These are phyloP conservation scores for Scaptomyza pallida DNA, from an alignment of 1,140 invertebrate species.

Conservation along the genomic window DNA sequence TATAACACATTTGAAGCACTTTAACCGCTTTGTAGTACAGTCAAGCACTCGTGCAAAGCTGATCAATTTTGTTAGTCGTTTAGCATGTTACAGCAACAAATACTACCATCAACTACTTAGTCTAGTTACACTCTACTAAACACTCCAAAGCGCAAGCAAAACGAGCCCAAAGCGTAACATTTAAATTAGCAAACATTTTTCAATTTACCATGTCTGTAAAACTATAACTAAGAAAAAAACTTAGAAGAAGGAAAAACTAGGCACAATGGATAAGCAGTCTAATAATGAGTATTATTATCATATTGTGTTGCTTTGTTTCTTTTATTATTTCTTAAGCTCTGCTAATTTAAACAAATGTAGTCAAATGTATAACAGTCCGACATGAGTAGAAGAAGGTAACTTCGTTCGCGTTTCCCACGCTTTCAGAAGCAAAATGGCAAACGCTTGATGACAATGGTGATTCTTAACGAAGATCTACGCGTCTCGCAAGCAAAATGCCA, in stretches of 20 bases:
- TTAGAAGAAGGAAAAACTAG: background rate
- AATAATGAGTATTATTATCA: conserved; percentile 5
- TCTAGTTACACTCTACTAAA: conserved; percentile 45
- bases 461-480: conserved; percentile 26
- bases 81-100: conserved; percentile 21
- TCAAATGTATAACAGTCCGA: conserved; percentile 32
- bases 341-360: conserved; percentile 38
- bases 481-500: conserved; percentile 22
- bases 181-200: conserved; percentile 41
- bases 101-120: conserved; percentile 9
- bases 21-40: conserved; percentile 8
- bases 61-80: conserved; percentile 26
- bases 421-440: conserved; percentile 52
- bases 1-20: conserved; percentile 29
- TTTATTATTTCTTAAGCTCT: background rate
- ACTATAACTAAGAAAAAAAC: too few relatives aligned
- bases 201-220: conserved; percentile 25
- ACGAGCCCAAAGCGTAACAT: conserved; percentile 22
- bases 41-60: conserved; percentile 3
- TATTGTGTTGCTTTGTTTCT: background rate
- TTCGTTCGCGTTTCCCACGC: conserved; percentile 60
- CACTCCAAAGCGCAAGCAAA: conserved; percentile 10
- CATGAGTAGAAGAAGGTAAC: background rate
- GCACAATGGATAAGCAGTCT: conserved; percentile 1
- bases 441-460: conserved; percentile 35